A percentile compares a stretch with the other conserved stretches of the same genome.
Conservation (phyloP, 2,797 vertebrate genomes). For the Schizopygopsis pylzovi region DNA sequence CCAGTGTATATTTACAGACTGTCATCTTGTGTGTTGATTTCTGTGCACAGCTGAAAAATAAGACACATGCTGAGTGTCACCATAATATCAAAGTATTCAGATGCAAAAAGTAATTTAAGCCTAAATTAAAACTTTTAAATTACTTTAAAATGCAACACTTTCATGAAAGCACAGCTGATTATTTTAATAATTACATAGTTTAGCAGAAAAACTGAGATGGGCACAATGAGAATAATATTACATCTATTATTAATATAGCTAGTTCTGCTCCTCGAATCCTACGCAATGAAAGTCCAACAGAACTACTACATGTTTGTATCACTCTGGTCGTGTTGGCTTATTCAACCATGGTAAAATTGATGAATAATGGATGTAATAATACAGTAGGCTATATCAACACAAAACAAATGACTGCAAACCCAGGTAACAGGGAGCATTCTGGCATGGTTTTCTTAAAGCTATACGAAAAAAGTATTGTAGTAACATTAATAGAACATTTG, state of each 20-base stretch:
- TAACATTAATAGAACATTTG: neutral
- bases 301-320: neutral
- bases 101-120: neutral
- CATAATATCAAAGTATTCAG: neutral
- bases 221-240: neutral
- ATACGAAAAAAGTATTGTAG: neutral
- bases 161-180: neutral
- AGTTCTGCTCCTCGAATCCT: neutral
- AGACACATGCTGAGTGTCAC: neutral
- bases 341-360: neutral
- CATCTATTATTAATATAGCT: neutral
- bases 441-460: neutral
- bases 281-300: neutral
- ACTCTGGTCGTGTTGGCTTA: neutral
- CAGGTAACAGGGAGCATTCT: neutral
- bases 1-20: neutral
- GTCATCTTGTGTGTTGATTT: neutral
- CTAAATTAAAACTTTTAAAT: neutral
- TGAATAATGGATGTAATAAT: neutral
- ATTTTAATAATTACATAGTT: neutral
- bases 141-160: neutral
- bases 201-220: neutral
- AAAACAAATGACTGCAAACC: neutral
- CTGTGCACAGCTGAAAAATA: neutral
- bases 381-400: neutral